Conservation (phyloP, 2,113 vertebrate species). For the Anser brachyrhynchus region DNA sequence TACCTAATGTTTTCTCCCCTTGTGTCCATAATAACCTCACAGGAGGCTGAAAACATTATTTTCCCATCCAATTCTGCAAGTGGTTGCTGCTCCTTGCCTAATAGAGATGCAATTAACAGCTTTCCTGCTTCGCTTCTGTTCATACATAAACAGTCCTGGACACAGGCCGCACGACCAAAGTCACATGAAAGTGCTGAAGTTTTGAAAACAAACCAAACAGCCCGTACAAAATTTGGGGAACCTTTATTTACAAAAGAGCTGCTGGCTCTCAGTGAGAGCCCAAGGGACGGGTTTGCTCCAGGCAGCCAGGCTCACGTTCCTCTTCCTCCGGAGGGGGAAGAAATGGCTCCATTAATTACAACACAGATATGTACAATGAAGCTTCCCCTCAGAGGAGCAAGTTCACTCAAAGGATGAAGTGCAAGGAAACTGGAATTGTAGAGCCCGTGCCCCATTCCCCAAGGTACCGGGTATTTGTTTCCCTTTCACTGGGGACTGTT, state of each 20-base stretch:
- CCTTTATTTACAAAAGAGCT: constrained; percentile 43
- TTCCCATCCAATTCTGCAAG: neutral
- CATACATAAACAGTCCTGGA: fast-evolving
- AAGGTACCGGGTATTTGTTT: neutral
- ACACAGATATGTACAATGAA: too few species aligned
- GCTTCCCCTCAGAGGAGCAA: neutral
- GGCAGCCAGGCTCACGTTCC: neutral
- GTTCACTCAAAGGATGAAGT: neutral
- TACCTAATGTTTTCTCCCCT: neutral
- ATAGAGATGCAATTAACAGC: fast-evolving
- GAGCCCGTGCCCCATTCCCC: neutral
- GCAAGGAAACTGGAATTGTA: neutral
- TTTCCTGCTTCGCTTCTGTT: neutral
- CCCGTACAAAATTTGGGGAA: constrained; percentile 1
- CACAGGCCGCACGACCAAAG: fast-evolving
- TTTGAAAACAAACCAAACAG: neutral
- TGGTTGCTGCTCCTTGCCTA: fast-evolving
- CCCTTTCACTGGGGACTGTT: neutral
- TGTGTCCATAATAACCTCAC: neutral
- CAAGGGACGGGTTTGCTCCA: neutral
- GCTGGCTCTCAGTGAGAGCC: neutral
- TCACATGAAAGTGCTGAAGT: fast-evolving
- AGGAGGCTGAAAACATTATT: neutral
- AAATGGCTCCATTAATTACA: fast-evolving
- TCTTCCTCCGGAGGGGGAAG: neutral